phyloP scores from a whole-genome alignment of 2,113 vertebrate species.

The Pelusios castaneus region DNA sequence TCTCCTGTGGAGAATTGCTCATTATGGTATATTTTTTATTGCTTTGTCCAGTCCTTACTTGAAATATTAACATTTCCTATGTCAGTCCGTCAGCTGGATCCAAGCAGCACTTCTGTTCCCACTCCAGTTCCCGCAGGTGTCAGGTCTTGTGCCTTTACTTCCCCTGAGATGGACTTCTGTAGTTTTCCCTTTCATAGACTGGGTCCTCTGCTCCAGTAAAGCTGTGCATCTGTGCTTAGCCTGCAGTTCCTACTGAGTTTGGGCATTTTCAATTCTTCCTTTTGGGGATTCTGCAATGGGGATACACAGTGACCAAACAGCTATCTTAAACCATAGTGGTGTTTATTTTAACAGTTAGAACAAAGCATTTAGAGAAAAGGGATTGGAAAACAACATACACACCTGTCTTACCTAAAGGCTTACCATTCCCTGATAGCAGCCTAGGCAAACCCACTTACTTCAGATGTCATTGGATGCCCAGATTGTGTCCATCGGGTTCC shows the following conservation, averaged over 20 bases:
- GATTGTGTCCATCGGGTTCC: conserved; percentile 20
- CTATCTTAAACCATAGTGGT: background rate
- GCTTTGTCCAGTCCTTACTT: background rate
- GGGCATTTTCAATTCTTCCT: background rate
- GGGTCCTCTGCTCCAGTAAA: background rate
- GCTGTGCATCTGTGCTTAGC: rapidly evolving
- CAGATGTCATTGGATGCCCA: conserved; percentile 37
- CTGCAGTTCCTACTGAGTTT: rapidly evolving
- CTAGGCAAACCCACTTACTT: conserved; percentile 38
- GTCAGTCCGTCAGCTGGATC: background rate
- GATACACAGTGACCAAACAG: rapidly evolving
- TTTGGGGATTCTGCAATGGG: rapidly evolving
- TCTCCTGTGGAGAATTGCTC: background rate
- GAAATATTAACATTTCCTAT: background rate
- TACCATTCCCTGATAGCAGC: conserved; percentile 28
- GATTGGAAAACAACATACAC: background rate
- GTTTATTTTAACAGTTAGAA: conserved; percentile 11
- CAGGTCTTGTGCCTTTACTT: background rate
- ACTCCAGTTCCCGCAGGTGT: rapidly evolving
- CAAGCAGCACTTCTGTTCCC: background rate
- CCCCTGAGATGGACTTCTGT: background rate
- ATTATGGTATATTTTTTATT: background rate
- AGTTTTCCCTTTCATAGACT: background rate
- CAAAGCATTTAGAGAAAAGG: background rate
- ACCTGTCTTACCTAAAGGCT: background rate